Conservation (phyloP, 1,140 invertebrate genomes). For the Heliconius melpomene region DNA sequence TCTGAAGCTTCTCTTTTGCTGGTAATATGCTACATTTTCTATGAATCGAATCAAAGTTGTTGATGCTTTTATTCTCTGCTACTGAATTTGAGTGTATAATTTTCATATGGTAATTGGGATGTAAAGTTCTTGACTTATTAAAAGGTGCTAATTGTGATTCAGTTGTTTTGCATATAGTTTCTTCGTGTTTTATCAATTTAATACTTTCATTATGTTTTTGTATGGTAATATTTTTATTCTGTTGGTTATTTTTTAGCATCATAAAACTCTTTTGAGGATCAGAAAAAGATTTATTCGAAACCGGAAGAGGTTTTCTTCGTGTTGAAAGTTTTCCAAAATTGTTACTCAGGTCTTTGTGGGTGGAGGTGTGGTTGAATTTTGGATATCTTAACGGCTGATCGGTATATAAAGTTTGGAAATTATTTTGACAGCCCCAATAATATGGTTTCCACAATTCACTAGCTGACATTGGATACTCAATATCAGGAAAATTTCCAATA, state of each 20-base stretch:
- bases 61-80: background rate
- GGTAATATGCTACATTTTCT: background rate
- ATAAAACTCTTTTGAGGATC: constrained; percentile 9
- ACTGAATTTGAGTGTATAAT: background rate
- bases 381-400: background rate
- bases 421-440: constrained; percentile 48
- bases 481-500: constrained; percentile 56
- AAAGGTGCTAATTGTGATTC: background rate
- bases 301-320: background rate
- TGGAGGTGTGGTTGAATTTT: background rate
- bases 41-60: background rate
- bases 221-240: background rate
- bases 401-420: constrained; percentile 9
- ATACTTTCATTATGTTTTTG: background rate
- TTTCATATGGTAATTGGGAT: background rate
- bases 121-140: background rate
- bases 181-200: background rate
- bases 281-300: constrained; percentile 21
- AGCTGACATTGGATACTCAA: constrained; percentile 58
- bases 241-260: constrained; percentile 6
- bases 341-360: background rate
- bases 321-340: background rate
- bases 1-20: background rate
- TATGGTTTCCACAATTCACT: constrained; percentile 57
- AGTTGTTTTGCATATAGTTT: background rate